Evolutionary conservation across 2,797 vertebrate genomes (phyloP), one percentile per base, ranked within the genome.

Genomic region (Tauraco hartlaubi): DNA sequence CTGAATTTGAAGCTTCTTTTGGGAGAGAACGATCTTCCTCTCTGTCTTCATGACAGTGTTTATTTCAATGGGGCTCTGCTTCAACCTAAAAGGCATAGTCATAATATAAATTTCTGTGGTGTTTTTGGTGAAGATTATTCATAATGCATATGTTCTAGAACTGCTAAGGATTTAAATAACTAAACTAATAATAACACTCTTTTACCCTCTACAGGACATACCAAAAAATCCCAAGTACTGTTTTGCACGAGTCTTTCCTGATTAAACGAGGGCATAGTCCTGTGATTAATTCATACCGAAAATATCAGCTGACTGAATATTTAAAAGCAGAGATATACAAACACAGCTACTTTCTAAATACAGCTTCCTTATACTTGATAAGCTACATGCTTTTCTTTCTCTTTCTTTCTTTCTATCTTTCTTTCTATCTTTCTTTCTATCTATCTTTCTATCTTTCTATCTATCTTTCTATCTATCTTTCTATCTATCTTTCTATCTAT

Each of bases 1-100:
- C n/a, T 80, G 81, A 92, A 35, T 89, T 89, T 82, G 77, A 85
- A 89, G 41, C n/a, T 94, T 1, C 15, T 87, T 82, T 54, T 83
- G 63, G 49, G 59, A 77, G 37, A 71, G 29, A 80, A 68, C 35
- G 61, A 13, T 68, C 15, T 88, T 83, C 14, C 25, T 29, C 85
- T 89, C 29, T 66, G 41, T 78, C 62, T 84, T 83, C 43, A 25
- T 64, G 61, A 37, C 35, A 63, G 5, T 68, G 52, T 80, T 94
- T 74, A 26, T 51, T 89, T 85, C 68, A 84, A 5, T 1, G 2
- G 28, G 48, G 74, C 26, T 80, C 43, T 75, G 58, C 58, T 90
- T 88, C 64, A 89, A 44, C 63, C 68, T 55, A 51, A 58, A 91
- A 81, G 51, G 7, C 62, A 52, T 6, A 69, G 21, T 59, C 5